A percentile compares a stretch with the other conserved stretches of the same genome.
Conservation (phyloP, 2,797 vertebrate species). For the Propithecus deckenii region DNA sequence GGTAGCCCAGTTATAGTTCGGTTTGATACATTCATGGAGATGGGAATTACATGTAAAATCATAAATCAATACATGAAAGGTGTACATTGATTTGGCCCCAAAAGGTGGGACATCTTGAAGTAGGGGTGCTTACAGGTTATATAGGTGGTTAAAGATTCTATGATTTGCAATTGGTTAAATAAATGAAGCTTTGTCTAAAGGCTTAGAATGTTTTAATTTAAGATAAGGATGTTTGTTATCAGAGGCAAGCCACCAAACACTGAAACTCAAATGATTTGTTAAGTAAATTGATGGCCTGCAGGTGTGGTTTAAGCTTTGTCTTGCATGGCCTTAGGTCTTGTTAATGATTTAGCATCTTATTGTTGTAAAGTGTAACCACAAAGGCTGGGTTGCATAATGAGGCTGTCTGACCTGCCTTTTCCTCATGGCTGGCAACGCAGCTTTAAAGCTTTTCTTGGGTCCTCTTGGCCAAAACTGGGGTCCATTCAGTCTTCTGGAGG, state of each 20-base stretch:
- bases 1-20: neutral
- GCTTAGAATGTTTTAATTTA: neutral
- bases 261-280: neutral
- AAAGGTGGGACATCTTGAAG: neutral
- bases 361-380: neutral
- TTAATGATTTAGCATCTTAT: neutral
- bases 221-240: neutral
- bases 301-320: neutral
- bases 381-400: neutral
- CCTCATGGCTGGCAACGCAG: neutral
- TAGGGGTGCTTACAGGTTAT: neutral
- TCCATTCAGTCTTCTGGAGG: neutral
- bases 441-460: neutral
- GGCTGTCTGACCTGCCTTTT: neutral
- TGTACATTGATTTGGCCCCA: neutral
- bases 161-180: neutral
- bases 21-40: neutral
- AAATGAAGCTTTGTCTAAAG: neutral
- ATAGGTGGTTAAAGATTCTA: neutral
- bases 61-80: neutral
- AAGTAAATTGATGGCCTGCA: neutral
- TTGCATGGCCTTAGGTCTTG: neutral
- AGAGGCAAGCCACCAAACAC: neutral
- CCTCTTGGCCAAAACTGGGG: neutral
- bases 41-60: neutral